Evolutionary conservation across 2,888 invertebrate species (phyloP).

Genomic region (Strigamia transsilvanica): DNA sequence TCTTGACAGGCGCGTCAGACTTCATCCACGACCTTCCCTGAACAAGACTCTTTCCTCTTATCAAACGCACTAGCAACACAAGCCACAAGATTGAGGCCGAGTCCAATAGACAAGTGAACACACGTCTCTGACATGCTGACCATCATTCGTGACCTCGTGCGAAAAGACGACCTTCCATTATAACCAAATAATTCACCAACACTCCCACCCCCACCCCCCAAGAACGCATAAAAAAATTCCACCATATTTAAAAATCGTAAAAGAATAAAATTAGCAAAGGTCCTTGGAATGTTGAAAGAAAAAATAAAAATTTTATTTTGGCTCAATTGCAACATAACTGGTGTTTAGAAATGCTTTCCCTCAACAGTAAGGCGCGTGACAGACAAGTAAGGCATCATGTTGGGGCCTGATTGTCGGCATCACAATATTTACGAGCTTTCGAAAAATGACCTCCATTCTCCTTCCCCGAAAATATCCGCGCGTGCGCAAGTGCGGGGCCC

Average conservation of each 20-base stretch:
- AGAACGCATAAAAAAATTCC: not conserved
- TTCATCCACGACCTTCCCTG: conserved; percentile 30
- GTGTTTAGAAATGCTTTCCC: conserved; percentile 21
- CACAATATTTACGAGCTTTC: conserved; percentile 51
- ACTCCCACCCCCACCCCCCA: not conserved
- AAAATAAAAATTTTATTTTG: conserved; percentile 14
- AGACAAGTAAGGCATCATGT: conserved; percentile 19
- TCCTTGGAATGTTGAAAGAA: not conserved
- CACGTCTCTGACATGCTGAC: conserved; percentile 16
- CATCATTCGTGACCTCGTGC: conserved; percentile 21
- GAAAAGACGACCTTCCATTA: conserved; percentile 13
- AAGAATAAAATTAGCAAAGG: conserved; percentile 23
- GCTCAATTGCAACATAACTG: conserved; percentile 16
- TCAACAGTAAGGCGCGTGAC: not conserved
- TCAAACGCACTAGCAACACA: conserved; percentile 23
- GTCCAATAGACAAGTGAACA: conserved; percentile 11
- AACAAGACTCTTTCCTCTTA: conserved; percentile 20
- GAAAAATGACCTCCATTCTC: conserved; percentile 54
- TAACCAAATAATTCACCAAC: not conserved
- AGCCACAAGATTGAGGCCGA: conserved; percentile 26
- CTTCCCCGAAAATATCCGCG: conserved; percentile 41
- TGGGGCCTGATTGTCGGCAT: conserved; percentile 35
- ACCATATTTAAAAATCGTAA: not conserved
- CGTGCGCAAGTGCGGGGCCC: conserved; percentile 26
- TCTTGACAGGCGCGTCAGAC: conserved; percentile 26